These are phyloP conservation scores for Microtus montanus DNA, from an alignment of 2,113 vertebrate genomes.

Conservation along the genomic window DNA sequence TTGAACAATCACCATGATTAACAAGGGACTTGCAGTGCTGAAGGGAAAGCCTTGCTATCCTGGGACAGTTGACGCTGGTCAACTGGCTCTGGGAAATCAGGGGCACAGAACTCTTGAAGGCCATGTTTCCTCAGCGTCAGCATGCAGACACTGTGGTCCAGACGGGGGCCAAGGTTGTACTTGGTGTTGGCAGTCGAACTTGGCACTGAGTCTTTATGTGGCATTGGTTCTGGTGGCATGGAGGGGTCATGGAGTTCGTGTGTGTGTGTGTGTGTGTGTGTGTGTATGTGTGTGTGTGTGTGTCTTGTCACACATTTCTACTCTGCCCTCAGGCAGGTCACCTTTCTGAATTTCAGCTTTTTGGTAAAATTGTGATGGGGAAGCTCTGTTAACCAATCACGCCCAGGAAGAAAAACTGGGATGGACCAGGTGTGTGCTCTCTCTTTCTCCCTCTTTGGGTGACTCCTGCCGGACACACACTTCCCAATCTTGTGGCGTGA, in stretches of 20 bases:
- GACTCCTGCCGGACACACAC: too few relatives aligned
- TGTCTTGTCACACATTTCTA: background rate
- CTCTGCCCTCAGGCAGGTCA: background rate
- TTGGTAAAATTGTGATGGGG: background rate
- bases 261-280: background rate
- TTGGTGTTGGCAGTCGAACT: background rate
- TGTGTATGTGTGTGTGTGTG: background rate
- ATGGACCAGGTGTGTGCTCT: fast-evolving
- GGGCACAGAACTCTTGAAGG: background rate
- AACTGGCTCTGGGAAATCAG: background rate
- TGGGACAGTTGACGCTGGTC: background rate
- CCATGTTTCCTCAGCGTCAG: background rate
- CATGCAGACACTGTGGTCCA: background rate
- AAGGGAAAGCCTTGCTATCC: background rate
- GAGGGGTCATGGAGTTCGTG: background rate
- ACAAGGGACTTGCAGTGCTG: background rate
- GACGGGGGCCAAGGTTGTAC: background rate
- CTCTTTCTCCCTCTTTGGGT: too few relatives aligned
- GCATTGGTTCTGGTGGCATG: background rate
- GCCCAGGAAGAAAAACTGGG: too few relatives aligned
- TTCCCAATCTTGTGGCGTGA: too few relatives aligned
- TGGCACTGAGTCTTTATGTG: background rate
- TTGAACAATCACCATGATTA: background rate
- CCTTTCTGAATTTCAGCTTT: background rate
- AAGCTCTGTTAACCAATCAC: too few relatives aligned